Evolutionary conservation across 1,140 invertebrate species (phyloP).

Genomic region (Zaprionus gabonicus): DNA sequence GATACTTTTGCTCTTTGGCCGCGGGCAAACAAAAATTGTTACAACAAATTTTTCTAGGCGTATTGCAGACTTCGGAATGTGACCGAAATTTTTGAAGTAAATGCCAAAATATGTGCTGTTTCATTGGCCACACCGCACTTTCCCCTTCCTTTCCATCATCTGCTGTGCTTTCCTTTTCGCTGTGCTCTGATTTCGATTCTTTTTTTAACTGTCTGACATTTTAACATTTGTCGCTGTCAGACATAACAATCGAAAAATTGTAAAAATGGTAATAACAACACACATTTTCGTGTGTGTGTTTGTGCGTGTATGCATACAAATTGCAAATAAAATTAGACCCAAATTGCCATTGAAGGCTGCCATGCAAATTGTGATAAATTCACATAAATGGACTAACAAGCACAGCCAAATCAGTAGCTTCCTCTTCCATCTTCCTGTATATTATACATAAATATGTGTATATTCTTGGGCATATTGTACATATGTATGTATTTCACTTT

Average conservation of each 20-base stretch:
- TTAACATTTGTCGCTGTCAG: constrained; percentile 76
- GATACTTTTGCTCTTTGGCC: constrained; percentile 53
- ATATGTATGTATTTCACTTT: too few species aligned
- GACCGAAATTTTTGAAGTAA: constrained; percentile 36
- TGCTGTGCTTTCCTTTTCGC: constrained; percentile 1
- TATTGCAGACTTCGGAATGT: constrained; percentile 33
- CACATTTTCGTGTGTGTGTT: background rate
- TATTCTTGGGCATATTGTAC: too few species aligned
- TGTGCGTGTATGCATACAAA: constrained; percentile 22
- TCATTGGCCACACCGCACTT: constrained; percentile 5
- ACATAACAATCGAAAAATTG: constrained; percentile 68
- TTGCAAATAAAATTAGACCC: constrained; percentile 43
- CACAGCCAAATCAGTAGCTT: constrained; percentile 23
- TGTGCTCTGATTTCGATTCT: constrained; percentile 32
- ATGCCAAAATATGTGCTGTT: constrained; percentile 41
- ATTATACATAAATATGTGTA: background rate
- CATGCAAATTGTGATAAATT: constrained; percentile 44
- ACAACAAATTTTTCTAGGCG: constrained; percentile 63
- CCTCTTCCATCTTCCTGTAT: background rate
- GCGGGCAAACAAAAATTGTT: constrained; percentile 34
- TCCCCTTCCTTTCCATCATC: background rate
- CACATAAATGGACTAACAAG: constrained; percentile 41
- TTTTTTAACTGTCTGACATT: constrained; percentile 64
- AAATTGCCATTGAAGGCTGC: constrained; percentile 43
- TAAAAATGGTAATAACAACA: constrained; percentile 51